A percentile compares a stretch with the other conserved stretches of the same genome.
Evolutionary conservation across 2,888 invertebrate genomes (phyloP).

Genomic region (Bursaphelenchus okinawaensis): DNA sequence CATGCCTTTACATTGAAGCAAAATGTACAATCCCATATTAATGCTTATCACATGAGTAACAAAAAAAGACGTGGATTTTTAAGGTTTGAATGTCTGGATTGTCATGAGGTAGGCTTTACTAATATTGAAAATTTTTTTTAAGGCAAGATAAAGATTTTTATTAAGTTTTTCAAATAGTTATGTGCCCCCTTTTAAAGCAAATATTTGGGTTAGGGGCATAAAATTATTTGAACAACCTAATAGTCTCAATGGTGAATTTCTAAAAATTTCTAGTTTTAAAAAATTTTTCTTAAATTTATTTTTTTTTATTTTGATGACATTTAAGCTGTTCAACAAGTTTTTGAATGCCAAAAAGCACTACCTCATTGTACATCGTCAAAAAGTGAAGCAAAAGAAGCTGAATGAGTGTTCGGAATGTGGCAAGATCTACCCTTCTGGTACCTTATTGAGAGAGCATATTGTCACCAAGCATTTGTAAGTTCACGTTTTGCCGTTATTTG

Average conservation of each 20-base stretch:
- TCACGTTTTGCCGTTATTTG: too few species aligned
- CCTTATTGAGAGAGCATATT: constrained; percentile 19
- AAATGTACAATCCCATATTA: constrained; percentile 37
- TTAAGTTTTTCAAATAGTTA: too few species aligned
- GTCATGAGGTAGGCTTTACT: constrained; percentile 15
- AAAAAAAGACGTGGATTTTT: not conserved
- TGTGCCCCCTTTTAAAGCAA: too few species aligned
- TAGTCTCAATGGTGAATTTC: too few species aligned
- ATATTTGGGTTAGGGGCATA: too few species aligned
- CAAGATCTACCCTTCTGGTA: constrained; percentile 14
- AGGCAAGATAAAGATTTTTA: too few species aligned
- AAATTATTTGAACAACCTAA: too few species aligned
- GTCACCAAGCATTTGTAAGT: constrained; percentile 16
- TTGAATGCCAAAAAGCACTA: not conserved
- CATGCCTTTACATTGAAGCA: constrained; percentile 43
- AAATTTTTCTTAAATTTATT: too few species aligned
- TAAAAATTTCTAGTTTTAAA: too few species aligned
- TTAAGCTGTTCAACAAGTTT: not conserved
- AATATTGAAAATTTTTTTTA: not conserved
- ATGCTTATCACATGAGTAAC: constrained; percentile 7
- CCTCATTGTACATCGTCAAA: not conserved
- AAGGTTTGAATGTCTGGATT: constrained; percentile 17
- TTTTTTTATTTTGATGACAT: too few species aligned
- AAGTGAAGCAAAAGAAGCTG: not conserved
- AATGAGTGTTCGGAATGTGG: constrained; percentile 1